Evolutionary conservation across 2,797 vertebrate genomes (phyloP).

Genomic region (Myotis vivesi): DNA sequence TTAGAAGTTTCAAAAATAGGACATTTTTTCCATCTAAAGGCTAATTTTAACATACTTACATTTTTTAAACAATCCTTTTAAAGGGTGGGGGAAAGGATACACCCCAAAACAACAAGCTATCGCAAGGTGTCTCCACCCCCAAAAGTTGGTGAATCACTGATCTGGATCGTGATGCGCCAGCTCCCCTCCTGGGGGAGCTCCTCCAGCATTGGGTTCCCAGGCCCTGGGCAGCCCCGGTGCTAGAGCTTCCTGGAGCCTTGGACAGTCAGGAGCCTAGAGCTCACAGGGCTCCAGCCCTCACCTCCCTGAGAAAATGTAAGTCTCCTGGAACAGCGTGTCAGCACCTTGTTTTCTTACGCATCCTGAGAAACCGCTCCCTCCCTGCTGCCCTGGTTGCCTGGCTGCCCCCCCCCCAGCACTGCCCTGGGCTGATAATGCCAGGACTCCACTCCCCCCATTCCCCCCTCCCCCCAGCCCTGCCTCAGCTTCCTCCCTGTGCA

Average conservation of each 20-base stretch:
- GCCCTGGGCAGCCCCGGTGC: background rate
- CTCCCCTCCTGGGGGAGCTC: background rate
- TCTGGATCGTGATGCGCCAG: background rate
- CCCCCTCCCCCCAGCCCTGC: fast-evolving
- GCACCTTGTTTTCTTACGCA: background rate
- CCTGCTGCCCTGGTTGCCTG: background rate
- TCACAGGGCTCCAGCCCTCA: background rate
- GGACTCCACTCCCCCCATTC: fast-evolving
- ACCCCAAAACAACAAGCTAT: background rate
- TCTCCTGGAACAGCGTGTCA: background rate
- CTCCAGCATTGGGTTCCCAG: background rate
- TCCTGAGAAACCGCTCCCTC: fast-evolving
- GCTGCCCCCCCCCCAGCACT: fast-evolving
- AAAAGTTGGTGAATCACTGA: background rate
- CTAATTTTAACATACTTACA: background rate
- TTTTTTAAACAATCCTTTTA: background rate
- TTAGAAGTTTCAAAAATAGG: background rate
- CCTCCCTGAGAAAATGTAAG: fast-evolving
- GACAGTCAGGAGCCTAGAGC: background rate
- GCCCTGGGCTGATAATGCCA: background rate
- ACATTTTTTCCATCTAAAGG: background rate
- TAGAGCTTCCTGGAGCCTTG: background rate
- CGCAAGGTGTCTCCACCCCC: background rate
- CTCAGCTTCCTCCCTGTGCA: background rate
- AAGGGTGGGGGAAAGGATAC: background rate